Conservation (phyloP, 2,113 vertebrate genomes). For the Conger conger region DNA sequence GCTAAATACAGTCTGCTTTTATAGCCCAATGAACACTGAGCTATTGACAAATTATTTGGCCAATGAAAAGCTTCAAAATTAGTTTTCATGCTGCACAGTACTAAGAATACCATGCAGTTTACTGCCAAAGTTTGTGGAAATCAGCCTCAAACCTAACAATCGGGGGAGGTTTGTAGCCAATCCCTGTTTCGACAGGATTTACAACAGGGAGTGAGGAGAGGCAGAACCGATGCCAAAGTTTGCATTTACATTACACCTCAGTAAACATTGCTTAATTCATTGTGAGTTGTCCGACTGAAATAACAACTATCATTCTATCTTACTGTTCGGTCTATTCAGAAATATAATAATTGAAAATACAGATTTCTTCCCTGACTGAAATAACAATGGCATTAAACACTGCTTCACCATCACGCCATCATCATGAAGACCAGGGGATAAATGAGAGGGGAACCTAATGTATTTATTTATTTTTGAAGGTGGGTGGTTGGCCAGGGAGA, state of each 20-base stretch:
- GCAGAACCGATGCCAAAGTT: too few species aligned
- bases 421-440: background rate
- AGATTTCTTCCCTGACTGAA: background rate
- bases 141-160: background rate
- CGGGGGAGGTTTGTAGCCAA: too few species aligned
- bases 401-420: background rate
- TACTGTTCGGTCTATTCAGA: background rate
- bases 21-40: background rate
- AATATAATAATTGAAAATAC: background rate
- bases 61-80: background rate
- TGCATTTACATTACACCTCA: too few species aligned
- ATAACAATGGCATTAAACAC: background rate
- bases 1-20: too few species aligned
- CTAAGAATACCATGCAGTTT: background rate
- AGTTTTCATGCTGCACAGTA: background rate
- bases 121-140: background rate
- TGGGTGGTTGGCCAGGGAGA: too few species aligned
- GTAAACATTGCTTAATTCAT: too few species aligned
- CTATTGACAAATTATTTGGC: background rate
- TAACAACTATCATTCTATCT: background rate
- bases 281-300: too few species aligned
- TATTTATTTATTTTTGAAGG: too few species aligned
- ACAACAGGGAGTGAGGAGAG: too few species aligned
- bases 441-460: background rate
- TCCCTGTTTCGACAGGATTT: too few species aligned